Evolutionary conservation across 2,113 vertebrate species (phyloP), one percentile per base, ranked within the genome.

Genomic region (Sterna hirundo): DNA sequence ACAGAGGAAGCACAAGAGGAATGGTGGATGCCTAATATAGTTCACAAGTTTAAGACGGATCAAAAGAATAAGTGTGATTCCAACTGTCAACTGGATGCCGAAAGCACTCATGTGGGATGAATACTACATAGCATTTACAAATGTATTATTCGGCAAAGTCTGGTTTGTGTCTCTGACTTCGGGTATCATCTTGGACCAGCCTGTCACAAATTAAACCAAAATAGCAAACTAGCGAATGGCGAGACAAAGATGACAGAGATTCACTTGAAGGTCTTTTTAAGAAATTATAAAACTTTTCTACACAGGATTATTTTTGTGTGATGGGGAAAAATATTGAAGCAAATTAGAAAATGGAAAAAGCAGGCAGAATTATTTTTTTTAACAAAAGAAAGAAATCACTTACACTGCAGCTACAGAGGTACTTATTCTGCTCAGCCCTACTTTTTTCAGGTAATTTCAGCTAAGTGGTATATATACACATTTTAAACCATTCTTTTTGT

Each of bases 11-110:
- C 62, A 55, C 68, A 76, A 83, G 71, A 86, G 40, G 36, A 85
- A 77, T 58, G 5, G 68, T 77, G 62, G 21, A 54, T 86, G 36
- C 42, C 44, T 93, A 83, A 83, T 38, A 87, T 5, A 80, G 51
- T 90, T 91, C 75, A 69, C 74, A 90, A 90, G 46, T 93, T 88
- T 86, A 80, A 86, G 54, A 96, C 72, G 15, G 66, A 94, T 90
- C 58, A 74, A 85, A 93, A 88, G 66, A 60, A 26, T 44, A 62
- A 90, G 23, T 15, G 10, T 64, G 81, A 93, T 84, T 86, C 32
- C 52, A 58, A 1, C 55, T 60, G 42, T 66, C 80, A 61, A 64
- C 15, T 62, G 21, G 6, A 38, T 74, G n/a, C 36, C 83, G 58
- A 74, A 92, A 81, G n/a, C 32, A 81, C 34, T 94, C 54, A 32